Evolutionary conservation across 2,888 invertebrate species (phyloP), one percentile per base, ranked within the genome.

Genomic region (Fabriciana adippe): DNA sequence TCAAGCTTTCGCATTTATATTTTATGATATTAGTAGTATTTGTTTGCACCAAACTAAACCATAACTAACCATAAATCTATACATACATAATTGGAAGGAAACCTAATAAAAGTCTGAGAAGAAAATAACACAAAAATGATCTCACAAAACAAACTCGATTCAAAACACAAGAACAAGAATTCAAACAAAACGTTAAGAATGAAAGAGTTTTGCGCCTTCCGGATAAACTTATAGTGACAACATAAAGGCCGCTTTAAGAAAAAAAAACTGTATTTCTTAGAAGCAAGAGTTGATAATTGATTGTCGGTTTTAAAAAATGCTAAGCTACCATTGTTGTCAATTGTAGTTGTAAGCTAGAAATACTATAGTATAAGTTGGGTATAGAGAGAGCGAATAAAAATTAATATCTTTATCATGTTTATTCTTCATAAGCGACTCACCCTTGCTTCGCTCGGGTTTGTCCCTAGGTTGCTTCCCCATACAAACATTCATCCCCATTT

Each of bases 181-280:
- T 71, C 73, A 76, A 77, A 76, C 74, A 76, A 72, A 75, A 75
- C 69, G 71, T 71, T 70, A 67, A 70, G 69, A 70, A 69, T 68
- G 71, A 73, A 76, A 70, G 71, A 77, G 73, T 75, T 75, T 75
- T 66, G 69, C 74, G 74, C 74, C 73, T 75, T 75, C 73, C 75
- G 69, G 69, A 64, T 66, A 67, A 70, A 70, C 68, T 55, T 72
- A 55, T 45, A 64, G 31, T n/a, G 35, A 15, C 45, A 63, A 57
- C 21, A 47, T 53, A 16, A 50, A 59, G 35, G 57, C 18, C 50
- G 47, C 16, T 67, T 53, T 50, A 54, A 48, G 14, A 67, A 41
- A 55, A 50, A 21, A 21, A n/a, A 14, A n/a, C 51, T 31, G 6
- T 70, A 64, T 48, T 26, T 0, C 6, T 1, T 15, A 18, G n/a